phyloP scores from a whole-genome alignment of 1,140 invertebrate species.

The Papilio polytes region DNA sequence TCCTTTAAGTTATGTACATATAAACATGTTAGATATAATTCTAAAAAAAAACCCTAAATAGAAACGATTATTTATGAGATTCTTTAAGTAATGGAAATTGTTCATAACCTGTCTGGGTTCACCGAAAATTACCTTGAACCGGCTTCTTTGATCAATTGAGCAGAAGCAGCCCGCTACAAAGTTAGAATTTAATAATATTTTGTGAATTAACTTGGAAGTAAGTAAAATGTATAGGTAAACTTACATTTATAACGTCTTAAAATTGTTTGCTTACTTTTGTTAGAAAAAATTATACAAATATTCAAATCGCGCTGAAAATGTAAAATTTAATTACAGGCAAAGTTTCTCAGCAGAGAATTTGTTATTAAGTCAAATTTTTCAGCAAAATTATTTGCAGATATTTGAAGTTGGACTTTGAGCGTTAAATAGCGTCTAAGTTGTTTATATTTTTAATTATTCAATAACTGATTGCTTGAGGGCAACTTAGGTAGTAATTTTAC shows the following conservation, averaged over 20 bases:
- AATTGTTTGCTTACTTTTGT: too few relatives aligned
- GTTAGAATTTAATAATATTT: neutral
- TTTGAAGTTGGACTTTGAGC: neutral
- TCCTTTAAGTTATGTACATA: too few relatives aligned
- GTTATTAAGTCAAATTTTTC: slow-evolving; percentile 6
- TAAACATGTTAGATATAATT: too few relatives aligned
- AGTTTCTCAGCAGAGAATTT: neutral
- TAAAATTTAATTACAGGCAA: slow-evolving; percentile 1
- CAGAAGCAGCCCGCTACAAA: neutral
- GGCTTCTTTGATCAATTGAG: neutral
- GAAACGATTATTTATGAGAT: neutral
- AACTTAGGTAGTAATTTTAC: neutral
- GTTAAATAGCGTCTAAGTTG: neutral
- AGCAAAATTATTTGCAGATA: slow-evolving; percentile 15
- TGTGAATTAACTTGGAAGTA: neutral
- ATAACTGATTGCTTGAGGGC: neutral
- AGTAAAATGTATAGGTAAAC: too few relatives aligned
- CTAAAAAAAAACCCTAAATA: neutral
- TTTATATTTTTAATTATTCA: neutral
- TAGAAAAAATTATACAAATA: neutral
- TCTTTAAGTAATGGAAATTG: neutral
- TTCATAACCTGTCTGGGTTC: neutral
- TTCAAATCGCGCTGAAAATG: neutral
- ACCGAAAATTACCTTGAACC: neutral
- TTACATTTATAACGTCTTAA: too few relatives aligned